Evolutionary conservation across 2,888 invertebrate species (phyloP).

Genomic region (Pyrrhia umbra): DNA sequence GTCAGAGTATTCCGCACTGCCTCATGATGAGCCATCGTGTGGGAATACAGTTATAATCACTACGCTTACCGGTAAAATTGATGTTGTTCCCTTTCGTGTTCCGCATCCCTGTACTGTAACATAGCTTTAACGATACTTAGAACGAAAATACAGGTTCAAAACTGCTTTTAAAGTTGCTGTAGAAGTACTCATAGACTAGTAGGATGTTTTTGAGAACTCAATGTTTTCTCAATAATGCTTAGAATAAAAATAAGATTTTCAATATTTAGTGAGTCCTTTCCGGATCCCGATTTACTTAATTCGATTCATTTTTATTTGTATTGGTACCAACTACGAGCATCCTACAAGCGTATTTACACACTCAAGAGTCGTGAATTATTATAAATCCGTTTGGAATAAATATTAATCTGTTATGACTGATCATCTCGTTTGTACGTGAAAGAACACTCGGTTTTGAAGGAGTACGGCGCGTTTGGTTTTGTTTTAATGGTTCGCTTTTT

Average conservation of each 20-base stretch:
- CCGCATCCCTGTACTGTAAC: neutral
- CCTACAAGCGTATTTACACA: neutral
- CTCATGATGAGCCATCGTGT: slow-evolving; percentile 25
- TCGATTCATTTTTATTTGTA: neutral
- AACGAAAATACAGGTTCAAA: slow-evolving; percentile 7
- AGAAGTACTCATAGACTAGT: slow-evolving; percentile 11
- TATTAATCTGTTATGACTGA: neutral
- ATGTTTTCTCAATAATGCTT: slow-evolving; percentile 3
- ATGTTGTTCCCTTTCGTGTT: slow-evolving; percentile 19
- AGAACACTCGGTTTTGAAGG: neutral
- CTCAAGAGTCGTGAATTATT: neutral
- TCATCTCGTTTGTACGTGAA: neutral
- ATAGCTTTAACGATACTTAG: slow-evolving; percentile 1
- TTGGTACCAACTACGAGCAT: neutral
- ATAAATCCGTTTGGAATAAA: neutral
- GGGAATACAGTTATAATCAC: slow-evolving; percentile 24
- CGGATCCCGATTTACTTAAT: neutral
- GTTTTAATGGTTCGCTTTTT: neutral
- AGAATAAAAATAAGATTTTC: neutral
- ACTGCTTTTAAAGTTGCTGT: slow-evolving; percentile 14
- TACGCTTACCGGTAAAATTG: slow-evolving; percentile 18
- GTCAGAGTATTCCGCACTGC: neutral
- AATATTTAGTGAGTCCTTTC: neutral
- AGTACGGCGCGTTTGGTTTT: neutral
- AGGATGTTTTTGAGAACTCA: slow-evolving; percentile 5